phyloP scores from a whole-genome alignment of 2,888 invertebrate genomes.

The Hoplodrina ambigua region DNA sequence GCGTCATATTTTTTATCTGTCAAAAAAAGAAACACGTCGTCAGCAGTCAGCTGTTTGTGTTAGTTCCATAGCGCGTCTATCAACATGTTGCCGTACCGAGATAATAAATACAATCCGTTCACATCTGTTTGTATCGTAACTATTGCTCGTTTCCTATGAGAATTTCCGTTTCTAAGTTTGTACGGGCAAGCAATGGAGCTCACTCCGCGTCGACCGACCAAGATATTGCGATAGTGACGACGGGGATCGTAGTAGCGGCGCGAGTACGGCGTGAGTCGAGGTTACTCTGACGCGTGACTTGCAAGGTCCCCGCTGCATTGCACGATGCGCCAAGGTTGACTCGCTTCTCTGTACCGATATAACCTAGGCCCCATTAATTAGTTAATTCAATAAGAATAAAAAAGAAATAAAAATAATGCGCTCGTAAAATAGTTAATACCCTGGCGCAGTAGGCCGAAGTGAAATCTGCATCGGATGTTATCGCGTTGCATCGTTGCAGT shows the following conservation, averaged over 20 bases:
- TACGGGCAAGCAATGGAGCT: slow-evolving; percentile 75
- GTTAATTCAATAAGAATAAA: slow-evolving; percentile 49
- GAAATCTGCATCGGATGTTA: slow-evolving; percentile 84
- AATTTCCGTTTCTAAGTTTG: slow-evolving; percentile 4
- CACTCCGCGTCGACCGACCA: slow-evolving; percentile 56
- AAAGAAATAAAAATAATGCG: slow-evolving; percentile 33
- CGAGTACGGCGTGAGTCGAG: slow-evolving; percentile 88
- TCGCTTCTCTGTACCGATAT: slow-evolving; percentile 81
- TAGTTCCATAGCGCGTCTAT: slow-evolving; percentile 86
- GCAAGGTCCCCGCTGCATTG: slow-evolving; percentile 90
- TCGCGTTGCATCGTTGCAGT: slow-evolving; percentile 80
- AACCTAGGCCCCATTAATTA: slow-evolving; percentile 73
- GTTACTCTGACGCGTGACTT: slow-evolving; percentile 91
- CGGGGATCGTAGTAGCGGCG: slow-evolving; percentile 78
- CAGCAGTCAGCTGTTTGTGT: slow-evolving; percentile 89
- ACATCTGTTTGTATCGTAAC: slow-evolving; percentile 47
- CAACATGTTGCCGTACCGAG: slow-evolving; percentile 79
- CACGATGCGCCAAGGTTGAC: slow-evolving; percentile 90
- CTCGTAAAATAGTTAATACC: slow-evolving; percentile 57
- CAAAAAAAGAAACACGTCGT: slow-evolving; percentile 84
- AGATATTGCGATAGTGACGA: slow-evolving; percentile 70
- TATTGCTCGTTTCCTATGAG: slow-evolving; percentile 66
- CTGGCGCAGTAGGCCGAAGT: slow-evolving; percentile 74
- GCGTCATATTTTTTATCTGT: slow-evolving; percentile 87
- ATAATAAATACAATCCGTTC: slow-evolving; percentile 57